These are phyloP conservation scores for Eueremaeus valkanovi DNA, from an alignment of 2,888 invertebrate genomes.

Conservation along the genomic window DNA sequence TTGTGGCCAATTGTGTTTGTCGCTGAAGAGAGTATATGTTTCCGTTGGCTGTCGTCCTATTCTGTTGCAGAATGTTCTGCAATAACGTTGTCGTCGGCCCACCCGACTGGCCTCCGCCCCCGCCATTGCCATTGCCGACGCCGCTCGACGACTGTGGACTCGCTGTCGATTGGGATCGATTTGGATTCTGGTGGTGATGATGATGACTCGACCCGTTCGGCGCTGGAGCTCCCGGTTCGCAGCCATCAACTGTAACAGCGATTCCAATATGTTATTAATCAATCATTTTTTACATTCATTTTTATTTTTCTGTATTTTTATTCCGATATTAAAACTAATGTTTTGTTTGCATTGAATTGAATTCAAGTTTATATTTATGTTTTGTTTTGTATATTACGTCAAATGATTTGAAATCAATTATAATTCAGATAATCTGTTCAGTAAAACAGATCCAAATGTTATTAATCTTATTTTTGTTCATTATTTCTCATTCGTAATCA, in stretches of 20 bases:
- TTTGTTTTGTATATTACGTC: too few species aligned
- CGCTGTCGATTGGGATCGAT: not conserved
- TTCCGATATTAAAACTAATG: slow-evolving; percentile 6
- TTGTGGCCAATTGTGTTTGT: slow-evolving; percentile 49
- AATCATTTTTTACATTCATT: too few species aligned
- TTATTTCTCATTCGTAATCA: too few species aligned
- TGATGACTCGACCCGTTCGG: slow-evolving; percentile 25
- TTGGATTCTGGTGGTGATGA: slow-evolving; percentile 29
- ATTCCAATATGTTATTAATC: too few species aligned
- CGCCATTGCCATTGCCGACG: not conserved
- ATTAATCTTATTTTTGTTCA: too few species aligned
- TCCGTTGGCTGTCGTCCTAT: slow-evolving; percentile 20
- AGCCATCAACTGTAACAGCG: slow-evolving; percentile 40
- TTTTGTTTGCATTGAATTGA: not conserved
- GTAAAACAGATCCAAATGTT: too few species aligned
- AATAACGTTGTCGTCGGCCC: slow-evolving; percentile 47
- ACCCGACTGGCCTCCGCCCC: slow-evolving; percentile 27
- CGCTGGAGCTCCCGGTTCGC: slow-evolving; percentile 40
- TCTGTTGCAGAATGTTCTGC: slow-evolving; percentile 51
- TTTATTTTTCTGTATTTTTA: too few species aligned
- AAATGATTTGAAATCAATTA: too few species aligned
- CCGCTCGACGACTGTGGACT: not conserved
- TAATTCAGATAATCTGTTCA: too few species aligned
- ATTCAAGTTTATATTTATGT: too few species aligned
- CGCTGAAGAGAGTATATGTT: slow-evolving; percentile 30